A percentile compares a stretch with the other conserved stretches of the same genome.
These are phyloP conservation scores for Tarsius wallacei DNA, from an alignment of 2,797 vertebrate genomes.

Conservation along the genomic window DNA sequence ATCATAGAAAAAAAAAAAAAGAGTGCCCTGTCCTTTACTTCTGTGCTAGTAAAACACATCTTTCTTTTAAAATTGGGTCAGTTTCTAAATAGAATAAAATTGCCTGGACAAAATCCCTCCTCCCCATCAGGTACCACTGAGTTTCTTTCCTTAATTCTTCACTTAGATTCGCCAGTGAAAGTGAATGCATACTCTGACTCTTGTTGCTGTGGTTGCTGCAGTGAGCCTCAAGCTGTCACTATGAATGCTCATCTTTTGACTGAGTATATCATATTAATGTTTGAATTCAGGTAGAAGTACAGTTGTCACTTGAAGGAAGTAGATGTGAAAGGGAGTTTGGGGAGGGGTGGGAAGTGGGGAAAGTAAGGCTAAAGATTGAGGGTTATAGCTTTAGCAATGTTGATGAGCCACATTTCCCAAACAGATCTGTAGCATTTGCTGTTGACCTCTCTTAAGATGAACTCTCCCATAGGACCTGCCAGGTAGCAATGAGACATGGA, in stretches of 20 bases:
- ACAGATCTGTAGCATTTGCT: constrained; percentile 72
- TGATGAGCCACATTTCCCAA: constrained; percentile 57
- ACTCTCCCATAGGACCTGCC: constrained; percentile 71
- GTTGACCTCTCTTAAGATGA: constrained; percentile 68
- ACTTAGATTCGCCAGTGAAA: not conserved
- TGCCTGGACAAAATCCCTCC: not conserved
- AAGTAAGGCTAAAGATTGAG: constrained; percentile 17
- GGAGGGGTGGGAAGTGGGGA: constrained; percentile 2
- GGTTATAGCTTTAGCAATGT: not conserved
- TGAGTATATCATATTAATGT: constrained; percentile 69
- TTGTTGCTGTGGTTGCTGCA: not conserved
- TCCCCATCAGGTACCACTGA: not conserved
- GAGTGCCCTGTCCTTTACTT: not conserved
- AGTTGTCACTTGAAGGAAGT: not conserved
- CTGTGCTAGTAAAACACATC: not conserved
- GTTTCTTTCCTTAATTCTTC: constrained; percentile 5
- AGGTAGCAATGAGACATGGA: constrained; percentile 71
- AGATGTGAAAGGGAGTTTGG: constrained; percentile 43
- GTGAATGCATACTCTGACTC: not conserved
- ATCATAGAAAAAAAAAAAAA: not conserved
- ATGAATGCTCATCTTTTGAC: constrained; percentile 84
- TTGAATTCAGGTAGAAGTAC: constrained; percentile 78
- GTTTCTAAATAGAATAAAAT: constrained; percentile 20
- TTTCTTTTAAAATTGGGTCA: constrained; percentile 26
- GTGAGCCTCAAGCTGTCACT: not conserved